phyloP scores from a whole-genome alignment of 2,113 vertebrate species.

The Tangachromis dhanisi region DNA sequence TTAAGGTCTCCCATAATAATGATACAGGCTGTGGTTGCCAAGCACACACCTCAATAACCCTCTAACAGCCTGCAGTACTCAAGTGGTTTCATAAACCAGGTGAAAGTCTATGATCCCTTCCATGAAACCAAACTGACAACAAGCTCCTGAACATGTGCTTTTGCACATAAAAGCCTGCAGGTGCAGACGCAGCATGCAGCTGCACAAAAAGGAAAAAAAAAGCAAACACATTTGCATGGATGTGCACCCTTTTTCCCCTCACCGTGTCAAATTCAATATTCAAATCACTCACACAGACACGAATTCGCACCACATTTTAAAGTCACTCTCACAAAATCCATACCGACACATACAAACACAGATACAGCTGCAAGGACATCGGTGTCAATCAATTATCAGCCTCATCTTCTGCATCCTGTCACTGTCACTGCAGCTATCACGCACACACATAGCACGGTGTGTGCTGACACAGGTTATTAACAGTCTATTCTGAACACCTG shows the following conservation, averaged over 20 bases:
- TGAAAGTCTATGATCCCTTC: neutral
- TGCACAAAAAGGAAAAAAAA: neutral
- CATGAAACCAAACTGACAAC: neutral
- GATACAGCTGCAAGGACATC: constrained; percentile 20
- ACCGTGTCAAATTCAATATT: neutral
- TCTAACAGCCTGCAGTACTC: neutral
- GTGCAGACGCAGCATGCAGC: neutral
- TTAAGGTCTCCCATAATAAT: constrained; percentile 37
- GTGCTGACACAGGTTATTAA: constrained; percentile 19
- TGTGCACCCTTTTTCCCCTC: neutral
- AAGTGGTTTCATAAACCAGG: constrained; percentile 11
- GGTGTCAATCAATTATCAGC: constrained; percentile 30
- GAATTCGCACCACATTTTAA: neutral
- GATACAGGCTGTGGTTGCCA: constrained; percentile 9
- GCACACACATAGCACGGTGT: neutral
- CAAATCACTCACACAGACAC: neutral
- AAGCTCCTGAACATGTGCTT: neutral
- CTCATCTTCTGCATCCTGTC: constrained; percentile 5
- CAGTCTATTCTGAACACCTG: constrained; percentile 9
- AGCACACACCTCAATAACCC: neutral
- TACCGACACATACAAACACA: neutral
- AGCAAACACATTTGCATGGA: neutral
- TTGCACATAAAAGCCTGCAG: neutral
- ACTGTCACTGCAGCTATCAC: neutral
- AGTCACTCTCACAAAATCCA: neutral